Conservation (phyloP, 2,797 vertebrate species). For the Acridotheres tristis region DNA sequence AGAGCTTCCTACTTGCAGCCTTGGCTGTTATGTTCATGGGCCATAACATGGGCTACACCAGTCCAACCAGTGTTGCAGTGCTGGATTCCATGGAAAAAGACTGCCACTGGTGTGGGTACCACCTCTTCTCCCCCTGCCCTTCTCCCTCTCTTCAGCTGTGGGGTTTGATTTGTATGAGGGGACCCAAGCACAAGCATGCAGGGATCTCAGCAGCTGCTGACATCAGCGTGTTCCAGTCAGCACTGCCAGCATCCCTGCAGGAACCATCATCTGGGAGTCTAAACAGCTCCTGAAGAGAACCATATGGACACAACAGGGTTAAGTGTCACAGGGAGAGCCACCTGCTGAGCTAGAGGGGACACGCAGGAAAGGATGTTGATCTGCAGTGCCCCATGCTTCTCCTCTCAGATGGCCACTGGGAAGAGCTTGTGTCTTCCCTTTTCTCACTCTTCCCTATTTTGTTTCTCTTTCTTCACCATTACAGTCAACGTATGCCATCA, state of each 20-base stretch:
- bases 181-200: neutral
- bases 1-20: neutral
- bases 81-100: neutral
- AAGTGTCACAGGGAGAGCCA: neutral
- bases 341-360: neutral
- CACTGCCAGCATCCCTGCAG: neutral
- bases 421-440: neutral
- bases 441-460: neutral
- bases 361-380: neutral
- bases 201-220: neutral
- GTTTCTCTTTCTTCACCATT: neutral
- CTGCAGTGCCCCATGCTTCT: neutral
- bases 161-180: neutral
- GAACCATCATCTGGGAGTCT: neutral
- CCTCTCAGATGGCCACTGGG: neutral
- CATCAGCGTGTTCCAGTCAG: neutral
- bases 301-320: fast-evolving
- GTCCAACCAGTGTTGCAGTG: neutral
- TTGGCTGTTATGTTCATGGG: neutral
- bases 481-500: neutral
- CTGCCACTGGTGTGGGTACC: fast-evolving
- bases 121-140: neutral
- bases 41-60: neutral
- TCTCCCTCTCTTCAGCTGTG: neutral
- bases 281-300: neutral